Base-by-base conservation (phyloP, 1,140 invertebrate genomes). In the Bursaphelenchus mucronatus region DNA sequence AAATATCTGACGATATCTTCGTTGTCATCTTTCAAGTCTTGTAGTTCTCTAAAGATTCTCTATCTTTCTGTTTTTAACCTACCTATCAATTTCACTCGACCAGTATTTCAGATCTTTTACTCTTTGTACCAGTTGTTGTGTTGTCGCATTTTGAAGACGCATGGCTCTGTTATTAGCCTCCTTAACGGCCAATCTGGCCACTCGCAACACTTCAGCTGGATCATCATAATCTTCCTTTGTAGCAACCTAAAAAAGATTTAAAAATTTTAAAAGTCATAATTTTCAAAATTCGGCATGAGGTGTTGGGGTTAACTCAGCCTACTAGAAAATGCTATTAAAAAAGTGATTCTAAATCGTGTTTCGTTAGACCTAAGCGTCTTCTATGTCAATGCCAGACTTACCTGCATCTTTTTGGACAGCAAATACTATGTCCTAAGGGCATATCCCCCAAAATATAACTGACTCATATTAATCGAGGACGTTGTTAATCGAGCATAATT, bases 71-170 rank as follows among this genome's bases (percentile, higher is more conserved):
- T 41, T n/a, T 9, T 21, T 13, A 39, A 3, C 69, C 5, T 49
- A 74, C 72, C 74, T 52, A 56, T 76, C 75, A 40, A 76, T 77
- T 59, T 76, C 75, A 13, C 62, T 63, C 9, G 76, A 79, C 75
- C 75, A 76, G 58, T 76, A 76, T 45, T 78, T 78, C 21, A 76
- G 59, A 49, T 76, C 75, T 47, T 76, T 76, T 17, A 76, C 75
- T 56, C 75, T 57, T 66, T 76, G 72, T 41, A 76, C 63, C 45
- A 76, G 61, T 49, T 76, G 75, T 54, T 77, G 75, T 8, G 75
- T 76, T n/a, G 75, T 76, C 52, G 78, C 73, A 40, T 65, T 74
- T 59, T 76, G 75, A 53, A 76, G 61, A 44, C 76, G 57, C 9
- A 65, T 44, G n/a, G 75, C 75, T 17, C 73, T 62, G 45, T 74